These are phyloP conservation scores for Globodera rostochiensis DNA, from an alignment of 1,140 invertebrate species.

Conservation along the genomic window DNA sequence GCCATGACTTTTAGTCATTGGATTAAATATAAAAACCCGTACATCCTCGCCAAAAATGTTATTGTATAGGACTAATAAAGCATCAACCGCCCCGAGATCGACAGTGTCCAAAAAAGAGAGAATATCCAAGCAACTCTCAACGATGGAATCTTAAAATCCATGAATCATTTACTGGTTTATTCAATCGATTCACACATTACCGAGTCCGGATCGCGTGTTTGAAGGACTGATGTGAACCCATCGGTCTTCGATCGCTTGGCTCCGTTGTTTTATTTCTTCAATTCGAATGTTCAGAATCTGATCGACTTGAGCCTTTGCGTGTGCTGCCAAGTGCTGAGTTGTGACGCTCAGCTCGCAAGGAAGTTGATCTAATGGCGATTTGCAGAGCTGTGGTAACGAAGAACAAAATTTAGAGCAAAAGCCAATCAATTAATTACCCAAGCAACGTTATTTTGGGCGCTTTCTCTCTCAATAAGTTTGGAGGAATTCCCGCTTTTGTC, in stretches of 20 bases:
- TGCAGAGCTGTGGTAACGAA: slow-evolving; percentile 40
- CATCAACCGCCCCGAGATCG: slow-evolving; percentile 30
- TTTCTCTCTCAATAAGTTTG: slow-evolving; percentile 17
- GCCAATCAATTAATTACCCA: neutral
- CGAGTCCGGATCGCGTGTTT: slow-evolving; percentile 43
- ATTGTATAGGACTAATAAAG: slow-evolving; percentile 39
- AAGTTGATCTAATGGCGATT: slow-evolving; percentile 48
- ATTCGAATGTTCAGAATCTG: slow-evolving; percentile 39
- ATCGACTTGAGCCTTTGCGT: slow-evolving; percentile 29
- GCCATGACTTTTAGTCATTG: neutral
- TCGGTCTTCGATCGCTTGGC: slow-evolving; percentile 45
- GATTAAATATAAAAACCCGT: neutral
- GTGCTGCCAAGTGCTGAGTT: slow-evolving; percentile 38
- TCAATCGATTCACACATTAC: slow-evolving; percentile 23
- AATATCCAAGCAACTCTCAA: slow-evolving; percentile 47
- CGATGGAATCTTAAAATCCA: slow-evolving; percentile 41
- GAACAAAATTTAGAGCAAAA: neutral
- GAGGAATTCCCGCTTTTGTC: neutral
- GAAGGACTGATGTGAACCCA: slow-evolving; percentile 49
- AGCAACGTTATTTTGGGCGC: slow-evolving; percentile 10
- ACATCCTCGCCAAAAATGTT: slow-evolving; percentile 39
- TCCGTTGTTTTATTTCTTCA: slow-evolving; percentile 48
- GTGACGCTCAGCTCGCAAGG: slow-evolving; percentile 39
- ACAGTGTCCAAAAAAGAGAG: slow-evolving; percentile 39
- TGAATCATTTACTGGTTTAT: neutral